These are phyloP conservation scores for Drosophila mauritiana DNA, from an alignment of 1,140 invertebrate genomes.

Conservation along the genomic window DNA sequence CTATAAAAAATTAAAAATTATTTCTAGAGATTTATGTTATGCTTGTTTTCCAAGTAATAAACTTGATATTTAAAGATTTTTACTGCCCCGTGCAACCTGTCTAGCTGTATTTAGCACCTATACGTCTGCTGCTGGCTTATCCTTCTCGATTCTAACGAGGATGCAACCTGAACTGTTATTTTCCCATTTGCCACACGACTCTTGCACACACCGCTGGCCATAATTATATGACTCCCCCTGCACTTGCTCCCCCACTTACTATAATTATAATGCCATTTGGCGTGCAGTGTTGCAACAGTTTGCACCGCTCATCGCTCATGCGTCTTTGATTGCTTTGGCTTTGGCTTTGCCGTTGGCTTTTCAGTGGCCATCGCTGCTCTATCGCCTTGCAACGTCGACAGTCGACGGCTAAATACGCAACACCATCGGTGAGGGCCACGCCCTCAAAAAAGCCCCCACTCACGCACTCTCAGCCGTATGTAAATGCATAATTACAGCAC, in stretches of 20 bases:
- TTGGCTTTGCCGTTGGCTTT: conserved; percentile 13
- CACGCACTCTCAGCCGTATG: conserved; percentile 29
- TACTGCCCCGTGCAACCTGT: neutral
- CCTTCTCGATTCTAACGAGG: conserved; percentile 22
- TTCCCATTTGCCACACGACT: conserved; percentile 44
- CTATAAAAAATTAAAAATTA: too few relatives aligned
- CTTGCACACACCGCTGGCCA: conserved; percentile 38
- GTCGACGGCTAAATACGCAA: conserved; percentile 56
- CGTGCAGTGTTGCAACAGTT: conserved; percentile 41
- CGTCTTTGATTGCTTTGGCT: conserved; percentile 53
- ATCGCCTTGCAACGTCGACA: conserved; percentile 15
- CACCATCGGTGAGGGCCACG: conserved; percentile 43
- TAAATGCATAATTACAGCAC: conserved; percentile 67
- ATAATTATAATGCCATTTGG: conserved; percentile 69
- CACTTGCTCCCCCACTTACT: neutral
- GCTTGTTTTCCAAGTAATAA: neutral
- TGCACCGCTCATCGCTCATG: conserved; percentile 49
- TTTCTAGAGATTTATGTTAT: too few relatives aligned
- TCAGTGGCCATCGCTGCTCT: conserved; percentile 12
- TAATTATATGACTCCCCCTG: conserved; percentile 47
- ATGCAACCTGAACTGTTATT: conserved; percentile 46
- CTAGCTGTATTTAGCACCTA: conserved; percentile 15
- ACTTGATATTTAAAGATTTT: neutral
- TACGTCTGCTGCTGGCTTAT: conserved; percentile 5
- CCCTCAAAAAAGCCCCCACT: conserved; percentile 51